These are phyloP conservation scores for Aporrectodea caliginosa DNA, from an alignment of 1,140 invertebrate species.

Conservation along the genomic window DNA sequence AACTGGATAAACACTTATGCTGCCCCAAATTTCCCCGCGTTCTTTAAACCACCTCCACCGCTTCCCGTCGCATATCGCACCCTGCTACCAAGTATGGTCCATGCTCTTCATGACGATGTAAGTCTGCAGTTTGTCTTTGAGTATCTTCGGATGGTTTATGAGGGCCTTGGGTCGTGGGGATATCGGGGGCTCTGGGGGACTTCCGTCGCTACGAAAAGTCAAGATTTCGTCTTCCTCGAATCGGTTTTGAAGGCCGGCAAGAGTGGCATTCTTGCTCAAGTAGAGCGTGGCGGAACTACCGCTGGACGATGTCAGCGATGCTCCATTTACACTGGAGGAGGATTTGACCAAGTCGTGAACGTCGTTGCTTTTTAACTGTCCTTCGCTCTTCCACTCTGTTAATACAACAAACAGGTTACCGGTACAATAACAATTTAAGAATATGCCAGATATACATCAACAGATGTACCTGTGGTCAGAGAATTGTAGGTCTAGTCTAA, in stretches of 20 bases:
- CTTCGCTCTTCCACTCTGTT: too few species aligned
- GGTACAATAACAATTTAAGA: too few species aligned
- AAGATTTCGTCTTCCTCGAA: neutral
- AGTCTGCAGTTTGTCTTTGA: constrained; percentile 24
- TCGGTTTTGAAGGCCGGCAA: neutral
- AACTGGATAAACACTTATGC: too few species aligned
- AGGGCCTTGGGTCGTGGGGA: constrained; percentile 22
- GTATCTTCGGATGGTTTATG: constrained; percentile 27
- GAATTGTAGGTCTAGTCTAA: too few species aligned
- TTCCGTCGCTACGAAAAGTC: neutral
- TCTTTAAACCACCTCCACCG: too few species aligned
- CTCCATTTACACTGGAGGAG: neutral
- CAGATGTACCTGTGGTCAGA: too few species aligned
- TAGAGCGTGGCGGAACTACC: neutral
- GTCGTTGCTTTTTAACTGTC: neutral
- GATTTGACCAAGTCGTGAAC: neutral
- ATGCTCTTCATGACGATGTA: neutral
- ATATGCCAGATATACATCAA: too few species aligned
- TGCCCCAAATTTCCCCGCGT: too few species aligned
- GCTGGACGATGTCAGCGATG: neutral
- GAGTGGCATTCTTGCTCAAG: neutral
- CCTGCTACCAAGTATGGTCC: too few species aligned
- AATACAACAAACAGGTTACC: too few species aligned
- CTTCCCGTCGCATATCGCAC: too few species aligned
- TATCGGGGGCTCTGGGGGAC: constrained; percentile 25